A percentile compares a stretch with the other conserved stretches of the same genome.
These are phyloP conservation scores for Diacarnus erythraeanus DNA, from an alignment of 37 sponge, comb jelly and placozoan genomes.

Conservation along the genomic window DNA sequence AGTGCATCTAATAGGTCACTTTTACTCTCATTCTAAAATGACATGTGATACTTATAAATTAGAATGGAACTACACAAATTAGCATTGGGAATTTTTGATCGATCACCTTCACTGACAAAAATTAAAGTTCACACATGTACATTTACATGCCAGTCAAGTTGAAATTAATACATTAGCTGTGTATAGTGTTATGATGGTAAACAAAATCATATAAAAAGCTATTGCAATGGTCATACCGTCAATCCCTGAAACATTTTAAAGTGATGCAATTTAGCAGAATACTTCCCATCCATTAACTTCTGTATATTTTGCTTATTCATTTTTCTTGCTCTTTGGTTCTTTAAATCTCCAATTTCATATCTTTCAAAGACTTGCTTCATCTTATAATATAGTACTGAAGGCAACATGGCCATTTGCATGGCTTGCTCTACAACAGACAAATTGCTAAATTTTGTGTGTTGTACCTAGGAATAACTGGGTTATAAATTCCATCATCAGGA, in stretches of 20 bases:
- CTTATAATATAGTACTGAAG: background rate
- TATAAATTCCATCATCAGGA: background rate
- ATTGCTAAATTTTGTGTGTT: too few species aligned
- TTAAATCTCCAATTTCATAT: background rate
- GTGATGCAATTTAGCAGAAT: background rate
- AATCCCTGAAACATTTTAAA: background rate
- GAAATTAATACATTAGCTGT: too few species aligned
- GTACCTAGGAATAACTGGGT: background rate
- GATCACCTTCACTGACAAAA: too few species aligned
- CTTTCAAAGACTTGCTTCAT: background rate
- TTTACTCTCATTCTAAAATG: background rate
- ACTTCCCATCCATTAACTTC: background rate
- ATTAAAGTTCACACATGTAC: too few species aligned
- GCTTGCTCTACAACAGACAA: background rate
- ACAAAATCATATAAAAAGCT: too few species aligned
- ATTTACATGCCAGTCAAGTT: too few species aligned
- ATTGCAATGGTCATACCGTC: background rate
- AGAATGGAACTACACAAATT: background rate
- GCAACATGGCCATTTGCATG: background rate
- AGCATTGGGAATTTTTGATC: too few species aligned
- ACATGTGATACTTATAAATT: too few species aligned
- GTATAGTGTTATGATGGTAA: too few species aligned
- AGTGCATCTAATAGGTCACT: background rate
- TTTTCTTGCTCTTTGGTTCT: background rate
- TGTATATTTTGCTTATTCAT: background rate